Conservation (phyloP, 2,888 invertebrate species). For the Tipula vernalis region DNA sequence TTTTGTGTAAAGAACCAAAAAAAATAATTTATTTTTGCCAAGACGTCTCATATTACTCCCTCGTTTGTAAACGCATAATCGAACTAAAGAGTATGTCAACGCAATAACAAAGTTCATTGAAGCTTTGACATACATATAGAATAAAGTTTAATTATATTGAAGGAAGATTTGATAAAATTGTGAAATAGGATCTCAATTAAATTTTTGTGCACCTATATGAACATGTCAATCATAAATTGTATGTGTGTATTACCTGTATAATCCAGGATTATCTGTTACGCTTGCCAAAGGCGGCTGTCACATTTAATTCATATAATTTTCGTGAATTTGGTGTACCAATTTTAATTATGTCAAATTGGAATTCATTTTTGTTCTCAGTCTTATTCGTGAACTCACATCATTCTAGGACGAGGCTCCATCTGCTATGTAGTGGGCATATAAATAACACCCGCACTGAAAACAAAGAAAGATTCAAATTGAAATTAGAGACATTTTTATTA, state of each 20-base stretch:
- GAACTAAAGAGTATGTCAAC: background rate
- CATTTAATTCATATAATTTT: too few relatives aligned
- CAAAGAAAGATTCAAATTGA: too few relatives aligned
- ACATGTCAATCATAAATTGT: background rate
- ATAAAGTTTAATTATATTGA: background rate
- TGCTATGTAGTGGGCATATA: too few relatives aligned
- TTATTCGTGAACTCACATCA: too few relatives aligned
- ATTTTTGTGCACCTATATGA: background rate
- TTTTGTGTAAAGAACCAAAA: background rate
- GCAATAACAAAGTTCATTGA: background rate
- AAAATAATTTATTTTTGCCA: background rate
- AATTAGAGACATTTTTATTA: too few relatives aligned
- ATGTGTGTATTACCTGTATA: background rate
- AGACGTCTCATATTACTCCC: background rate
- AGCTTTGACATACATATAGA: background rate
- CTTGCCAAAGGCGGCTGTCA: background rate
- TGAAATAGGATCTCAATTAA: background rate
- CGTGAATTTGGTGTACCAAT: too few relatives aligned
- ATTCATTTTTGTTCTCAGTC: too few relatives aligned
- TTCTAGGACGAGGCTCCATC: too few relatives aligned
- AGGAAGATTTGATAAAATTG: background rate
- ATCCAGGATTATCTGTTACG: background rate
- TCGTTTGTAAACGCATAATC: background rate
- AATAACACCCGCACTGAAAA: too few relatives aligned
- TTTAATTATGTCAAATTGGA: too few relatives aligned